Evolutionary conservation across 2,113 vertebrate species (phyloP).

Genomic region (Fregata magnificens): DNA sequence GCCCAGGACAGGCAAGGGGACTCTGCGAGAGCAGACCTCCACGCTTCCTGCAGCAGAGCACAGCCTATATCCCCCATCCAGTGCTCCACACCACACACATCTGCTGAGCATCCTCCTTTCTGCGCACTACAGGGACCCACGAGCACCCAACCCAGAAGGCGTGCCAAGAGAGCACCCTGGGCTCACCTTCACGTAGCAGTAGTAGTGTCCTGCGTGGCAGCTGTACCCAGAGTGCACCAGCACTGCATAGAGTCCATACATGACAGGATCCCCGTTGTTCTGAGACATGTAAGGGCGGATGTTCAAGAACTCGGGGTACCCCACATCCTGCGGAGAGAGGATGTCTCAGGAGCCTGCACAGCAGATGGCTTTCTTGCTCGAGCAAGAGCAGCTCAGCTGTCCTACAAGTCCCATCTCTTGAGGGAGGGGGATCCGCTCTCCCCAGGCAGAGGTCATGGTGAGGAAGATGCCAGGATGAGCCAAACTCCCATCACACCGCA

Average conservation of each 20-base stretch:
- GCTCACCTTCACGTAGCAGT: conserved; percentile 94
- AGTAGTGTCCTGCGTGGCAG: conserved; percentile 94
- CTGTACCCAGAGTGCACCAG: conserved; percentile 95
- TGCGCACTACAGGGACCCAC: background rate
- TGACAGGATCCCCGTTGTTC: conserved; percentile 82
- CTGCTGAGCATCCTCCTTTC: background rate
- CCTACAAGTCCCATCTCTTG: rapidly evolving
- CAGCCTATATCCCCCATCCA: background rate
- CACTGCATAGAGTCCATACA: conserved; percentile 90
- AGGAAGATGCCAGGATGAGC: background rate
- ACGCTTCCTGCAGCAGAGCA: rapidly evolving
- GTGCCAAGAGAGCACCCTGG: no score
- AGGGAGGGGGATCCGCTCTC: background rate
- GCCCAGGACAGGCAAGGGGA: background rate
- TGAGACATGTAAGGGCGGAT: conserved; percentile 94
- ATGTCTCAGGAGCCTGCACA: background rate
- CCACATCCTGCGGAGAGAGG: conserved; percentile 81
- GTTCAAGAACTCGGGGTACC: conserved; percentile 91
- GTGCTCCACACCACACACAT: background rate
- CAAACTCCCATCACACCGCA: no score
- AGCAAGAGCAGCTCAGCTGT: background rate
- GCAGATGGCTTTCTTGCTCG: background rate
- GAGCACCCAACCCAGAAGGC: background rate
- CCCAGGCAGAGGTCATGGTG: rapidly evolving
- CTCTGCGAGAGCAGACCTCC: background rate